Evolutionary conservation across 2,113 vertebrate species (phyloP).

Genomic region (Nothobranchius furzeri): DNA sequence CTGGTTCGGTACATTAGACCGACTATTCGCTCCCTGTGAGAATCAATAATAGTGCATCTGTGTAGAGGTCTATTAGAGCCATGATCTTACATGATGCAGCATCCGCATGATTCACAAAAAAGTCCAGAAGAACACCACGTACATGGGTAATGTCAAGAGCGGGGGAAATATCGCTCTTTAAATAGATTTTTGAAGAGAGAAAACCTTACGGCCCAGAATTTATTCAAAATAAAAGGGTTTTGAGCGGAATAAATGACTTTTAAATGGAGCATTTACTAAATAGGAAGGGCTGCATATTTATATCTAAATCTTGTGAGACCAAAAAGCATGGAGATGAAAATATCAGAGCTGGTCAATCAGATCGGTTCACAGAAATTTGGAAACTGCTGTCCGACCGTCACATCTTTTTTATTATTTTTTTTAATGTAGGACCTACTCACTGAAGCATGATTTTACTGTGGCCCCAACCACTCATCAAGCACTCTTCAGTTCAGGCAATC

Average conservation of each 20-base stretch:
- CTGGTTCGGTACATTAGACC: constrained; percentile 66
- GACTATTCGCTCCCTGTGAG: constrained; percentile 63
- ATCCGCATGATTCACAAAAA: constrained; percentile 60
- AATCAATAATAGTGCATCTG: constrained; percentile 74
- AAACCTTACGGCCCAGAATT: constrained; percentile 14
- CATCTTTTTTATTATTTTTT: not conserved
- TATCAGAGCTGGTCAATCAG: constrained; percentile 36
- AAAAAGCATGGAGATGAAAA: constrained; percentile 25
- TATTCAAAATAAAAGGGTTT: not conserved
- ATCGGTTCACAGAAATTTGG: constrained; percentile 46
- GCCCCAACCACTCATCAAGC: constrained; percentile 69
- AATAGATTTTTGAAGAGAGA: constrained; percentile 19
- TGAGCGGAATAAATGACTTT: constrained; percentile 4
- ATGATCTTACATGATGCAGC: constrained; percentile 66
- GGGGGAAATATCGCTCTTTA: constrained; percentile 16
- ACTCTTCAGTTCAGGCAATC: constrained; percentile 78
- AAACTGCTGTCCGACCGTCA: constrained; percentile 20
- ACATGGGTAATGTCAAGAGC: constrained; percentile 63
- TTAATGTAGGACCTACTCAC: constrained; percentile 41
- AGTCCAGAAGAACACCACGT: constrained; percentile 58
- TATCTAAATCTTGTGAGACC: no score
- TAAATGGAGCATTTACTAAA: not conserved
- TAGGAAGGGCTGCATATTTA: not conserved
- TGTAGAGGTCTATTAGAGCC: constrained; percentile 69
- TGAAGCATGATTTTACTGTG: constrained; percentile 66